phyloP scores from a whole-genome alignment of 2,797 vertebrate species.

The Staurois parvus region DNA sequence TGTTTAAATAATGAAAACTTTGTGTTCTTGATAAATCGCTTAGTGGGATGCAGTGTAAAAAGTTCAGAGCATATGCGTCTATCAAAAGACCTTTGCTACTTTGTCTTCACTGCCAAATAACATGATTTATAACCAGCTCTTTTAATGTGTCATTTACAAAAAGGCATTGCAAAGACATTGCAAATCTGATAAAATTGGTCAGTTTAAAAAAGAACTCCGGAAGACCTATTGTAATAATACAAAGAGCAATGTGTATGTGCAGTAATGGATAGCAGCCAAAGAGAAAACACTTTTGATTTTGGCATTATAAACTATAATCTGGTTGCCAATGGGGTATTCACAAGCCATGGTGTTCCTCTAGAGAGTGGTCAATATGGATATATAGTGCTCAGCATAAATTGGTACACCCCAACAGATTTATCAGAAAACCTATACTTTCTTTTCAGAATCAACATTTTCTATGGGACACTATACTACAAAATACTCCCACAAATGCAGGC shows the following conservation, averaged over 20 bases:
- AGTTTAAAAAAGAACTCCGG: neutral
- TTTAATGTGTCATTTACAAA: constrained; percentile 66
- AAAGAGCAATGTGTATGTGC: no score
- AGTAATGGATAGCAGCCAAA: neutral
- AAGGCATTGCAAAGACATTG: constrained; percentile 56
- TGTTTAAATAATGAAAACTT: constrained; percentile 74
- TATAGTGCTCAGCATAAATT: no score
- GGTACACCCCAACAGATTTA: no score
- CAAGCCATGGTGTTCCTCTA: neutral
- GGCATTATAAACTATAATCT: neutral
- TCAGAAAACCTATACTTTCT: no score
- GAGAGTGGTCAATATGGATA: neutral
- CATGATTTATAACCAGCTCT: constrained; percentile 71
- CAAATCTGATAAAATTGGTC: constrained; percentile 13
- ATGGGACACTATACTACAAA: no score
- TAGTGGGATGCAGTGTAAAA: constrained; percentile 69
- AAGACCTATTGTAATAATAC: neutral
- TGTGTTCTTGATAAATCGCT: constrained; percentile 70
- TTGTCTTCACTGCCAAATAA: constrained; percentile 66
- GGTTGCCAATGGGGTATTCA: neutral
- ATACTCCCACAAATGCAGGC: no score
- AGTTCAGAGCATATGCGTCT: constrained; percentile 71
- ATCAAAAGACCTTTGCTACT: constrained; percentile 67
- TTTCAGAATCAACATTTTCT: no score
- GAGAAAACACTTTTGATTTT: neutral